phyloP scores from a whole-genome alignment of 1,140 invertebrate species.

The Bombus turneri region DNA sequence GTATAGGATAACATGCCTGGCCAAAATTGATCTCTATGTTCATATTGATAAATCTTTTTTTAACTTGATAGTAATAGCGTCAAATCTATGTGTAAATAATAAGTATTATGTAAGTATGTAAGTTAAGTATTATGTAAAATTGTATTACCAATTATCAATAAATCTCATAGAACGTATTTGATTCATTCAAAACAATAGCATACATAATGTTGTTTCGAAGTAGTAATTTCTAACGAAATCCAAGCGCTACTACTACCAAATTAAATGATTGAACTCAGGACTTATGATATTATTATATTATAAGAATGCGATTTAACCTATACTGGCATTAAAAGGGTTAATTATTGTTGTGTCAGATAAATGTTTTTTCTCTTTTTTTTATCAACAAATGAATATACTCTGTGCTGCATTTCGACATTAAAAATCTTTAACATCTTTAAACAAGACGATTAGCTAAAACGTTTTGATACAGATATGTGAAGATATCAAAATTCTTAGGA shows the following conservation, averaged over 20 bases:
- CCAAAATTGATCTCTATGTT: constrained; percentile 16
- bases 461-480: constrained; percentile 23
- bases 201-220: neutral
- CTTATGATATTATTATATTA: constrained; percentile 12
- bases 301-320: constrained; percentile 47
- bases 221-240: neutral
- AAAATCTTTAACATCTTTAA: constrained; percentile 33
- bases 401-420: constrained; percentile 31
- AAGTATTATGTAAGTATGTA: neutral
- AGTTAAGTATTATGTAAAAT: neutral
- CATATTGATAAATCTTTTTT: neutral
- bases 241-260: constrained; percentile 34
- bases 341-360: constrained; percentile 49
- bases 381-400: constrained; percentile 55
- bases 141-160: neutral
- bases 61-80: constrained; percentile 32
- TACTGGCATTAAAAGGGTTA: constrained; percentile 60
- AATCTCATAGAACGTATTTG: neutral
- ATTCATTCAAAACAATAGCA: neutral
- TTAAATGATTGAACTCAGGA: constrained; percentile 28
- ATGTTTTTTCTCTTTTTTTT: constrained; percentile 6
- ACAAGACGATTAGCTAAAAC: constrained; percentile 1
- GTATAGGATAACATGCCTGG: constrained; percentile 33
- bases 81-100: neutral
- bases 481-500: constrained; percentile 21